phyloP scores from a whole-genome alignment of 2,113 vertebrate species.

The Alces alces region DNA sequence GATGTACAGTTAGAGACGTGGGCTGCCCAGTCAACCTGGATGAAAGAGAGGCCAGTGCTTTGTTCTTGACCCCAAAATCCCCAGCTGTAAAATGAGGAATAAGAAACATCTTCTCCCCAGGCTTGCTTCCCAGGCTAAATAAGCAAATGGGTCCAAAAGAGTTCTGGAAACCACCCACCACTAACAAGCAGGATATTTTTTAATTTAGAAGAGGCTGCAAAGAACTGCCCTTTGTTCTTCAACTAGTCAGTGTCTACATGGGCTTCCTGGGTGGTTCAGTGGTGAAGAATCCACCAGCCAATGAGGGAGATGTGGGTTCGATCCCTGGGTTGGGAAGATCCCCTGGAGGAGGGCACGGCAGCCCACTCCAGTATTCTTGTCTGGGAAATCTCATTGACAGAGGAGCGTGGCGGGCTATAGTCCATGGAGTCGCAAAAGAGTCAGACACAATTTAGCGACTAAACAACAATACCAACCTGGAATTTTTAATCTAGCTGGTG shows the following conservation, averaged over 20 bases:
- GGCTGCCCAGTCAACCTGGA: fast-evolving
- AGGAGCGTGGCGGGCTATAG: neutral
- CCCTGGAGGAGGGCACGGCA: neutral
- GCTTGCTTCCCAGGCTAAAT: neutral
- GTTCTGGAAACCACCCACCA: neutral
- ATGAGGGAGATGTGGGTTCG: fast-evolving
- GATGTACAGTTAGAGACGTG: neutral
- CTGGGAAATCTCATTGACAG: neutral
- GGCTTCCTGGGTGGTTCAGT: neutral
- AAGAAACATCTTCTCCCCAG: neutral
- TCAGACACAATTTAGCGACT: fast-evolving
- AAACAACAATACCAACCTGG: neutral
- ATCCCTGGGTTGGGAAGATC: neutral
- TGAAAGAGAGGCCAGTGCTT: neutral
- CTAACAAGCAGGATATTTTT: neutral
- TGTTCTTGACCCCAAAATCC: too few species aligned
- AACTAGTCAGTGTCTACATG: neutral
- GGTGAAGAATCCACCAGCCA: neutral
- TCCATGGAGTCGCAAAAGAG: neutral
- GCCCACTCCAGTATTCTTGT: neutral
- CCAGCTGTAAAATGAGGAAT: neutral
- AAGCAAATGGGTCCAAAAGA: neutral
- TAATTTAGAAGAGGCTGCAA: neutral
- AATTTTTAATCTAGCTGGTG: neutral
- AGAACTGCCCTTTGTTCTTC: neutral